Percentiles rank a stretch among this genome's conserved stretches.
Conservation (phyloP, 2,113 vertebrate genomes). For the Heterotis niloticus region DNA sequence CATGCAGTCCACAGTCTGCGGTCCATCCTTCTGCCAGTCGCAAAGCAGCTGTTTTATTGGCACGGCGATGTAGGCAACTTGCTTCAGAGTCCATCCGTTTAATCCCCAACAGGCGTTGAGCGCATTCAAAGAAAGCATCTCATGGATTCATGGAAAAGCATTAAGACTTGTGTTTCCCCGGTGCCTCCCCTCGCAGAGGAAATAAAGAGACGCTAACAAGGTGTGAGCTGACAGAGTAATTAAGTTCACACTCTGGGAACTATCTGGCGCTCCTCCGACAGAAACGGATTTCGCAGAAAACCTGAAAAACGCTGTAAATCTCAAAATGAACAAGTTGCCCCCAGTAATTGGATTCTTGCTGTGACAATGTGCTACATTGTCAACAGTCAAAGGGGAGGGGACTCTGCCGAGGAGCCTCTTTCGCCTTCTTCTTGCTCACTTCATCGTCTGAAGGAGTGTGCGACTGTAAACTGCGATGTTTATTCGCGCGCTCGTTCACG, state of each 20-base stretch:
- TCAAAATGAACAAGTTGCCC: slow-evolving; percentile 26
- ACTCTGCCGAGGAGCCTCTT: not conserved
- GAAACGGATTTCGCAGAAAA: slow-evolving; percentile 35
- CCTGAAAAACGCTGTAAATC: slow-evolving; percentile 29
- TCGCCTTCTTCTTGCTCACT: not conserved
- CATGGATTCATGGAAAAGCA: slow-evolving; percentile 16
- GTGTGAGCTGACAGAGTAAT: slow-evolving; percentile 58
- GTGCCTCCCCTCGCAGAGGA: slow-evolving; percentile 21
- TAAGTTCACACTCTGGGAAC: slow-evolving; percentile 45
- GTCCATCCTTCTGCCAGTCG: not conserved
- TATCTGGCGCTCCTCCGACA: slow-evolving; percentile 41
- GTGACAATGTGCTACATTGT: slow-evolving; percentile 21
- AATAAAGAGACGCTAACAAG: slow-evolving; percentile 47
- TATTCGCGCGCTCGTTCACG: not conserved
- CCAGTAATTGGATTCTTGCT: slow-evolving; percentile 31
- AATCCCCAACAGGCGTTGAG: not conserved
- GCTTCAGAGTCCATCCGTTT: not conserved
- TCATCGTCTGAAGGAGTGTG: slow-evolving; percentile 3
- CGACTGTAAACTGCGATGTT: not conserved
- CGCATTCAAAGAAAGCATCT: not conserved
- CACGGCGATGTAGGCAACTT: not conserved
- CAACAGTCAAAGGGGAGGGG: not conserved
- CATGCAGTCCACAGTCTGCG: not conserved
- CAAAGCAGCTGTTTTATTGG: not conserved
- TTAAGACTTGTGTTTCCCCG: slow-evolving; percentile 7